Evolutionary conservation across 1,140 invertebrate genomes (phyloP), one percentile per base, ranked within the genome.

Genomic region (Riptortus pedestris): DNA sequence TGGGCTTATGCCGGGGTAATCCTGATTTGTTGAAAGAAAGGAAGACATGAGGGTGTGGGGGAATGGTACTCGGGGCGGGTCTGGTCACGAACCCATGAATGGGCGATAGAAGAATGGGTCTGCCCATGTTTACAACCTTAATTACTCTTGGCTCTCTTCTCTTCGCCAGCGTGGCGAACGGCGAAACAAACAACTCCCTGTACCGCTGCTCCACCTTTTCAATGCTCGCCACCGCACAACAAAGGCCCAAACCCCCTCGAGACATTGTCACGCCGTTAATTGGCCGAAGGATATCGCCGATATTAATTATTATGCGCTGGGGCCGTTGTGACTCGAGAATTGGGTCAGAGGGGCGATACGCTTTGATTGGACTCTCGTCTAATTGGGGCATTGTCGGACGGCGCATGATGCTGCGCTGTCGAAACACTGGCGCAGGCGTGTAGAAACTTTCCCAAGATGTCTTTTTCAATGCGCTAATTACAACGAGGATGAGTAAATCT

Each of bases 331-430:
- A 5, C 14, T 38, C 31, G 31, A 38, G 14, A 55, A 24, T 24
- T 55, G 24, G 51, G 51, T 26, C 51, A 55, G 51, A 55, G 51
- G 24, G 24, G 51, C 51, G 51, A 24, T 55, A 55, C 51, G 51
- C 18, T 55, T 26, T 55, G 51, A 55, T 55, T 55, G 51, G 51
- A 12, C 5, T 14, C 31, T 38, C 51, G 51, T 1, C 26, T 55
- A 55, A 55, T 55, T 55, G 24, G 51, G 51, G 51, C 51, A 55
- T 55, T 55, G 51, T 55, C 26, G 51, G 24, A 38, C 5, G 31
- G 31, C 14, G 31, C 31, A 38, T 7, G 31, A 38, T 14, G 31
- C 31, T 7, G 31, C 31, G 5, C 1, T 55, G 51, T 55, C 51
- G 51, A 55, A 55, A 55, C 51, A 2, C 22, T 12, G 24, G 18